Conservation (phyloP, 1,140 invertebrate genomes). For the Drosophila kepulauana region DNA sequence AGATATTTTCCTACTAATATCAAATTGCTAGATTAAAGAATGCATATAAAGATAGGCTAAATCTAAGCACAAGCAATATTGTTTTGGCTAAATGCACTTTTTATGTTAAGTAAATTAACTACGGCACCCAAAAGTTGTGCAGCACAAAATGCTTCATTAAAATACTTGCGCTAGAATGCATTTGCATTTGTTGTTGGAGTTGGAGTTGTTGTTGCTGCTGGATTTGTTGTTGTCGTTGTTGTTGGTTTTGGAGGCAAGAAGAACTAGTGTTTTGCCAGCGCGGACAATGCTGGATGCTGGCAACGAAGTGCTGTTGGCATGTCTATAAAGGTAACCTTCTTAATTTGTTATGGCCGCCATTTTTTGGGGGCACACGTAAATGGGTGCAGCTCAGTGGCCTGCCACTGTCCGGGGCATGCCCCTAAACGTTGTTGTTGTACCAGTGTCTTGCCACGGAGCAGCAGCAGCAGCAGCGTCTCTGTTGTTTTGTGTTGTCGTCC, state of each 20-base stretch:
- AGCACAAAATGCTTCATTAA: slow-evolving; percentile 17
- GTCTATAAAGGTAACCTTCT: slow-evolving; percentile 80
- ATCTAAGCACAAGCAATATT: neutral
- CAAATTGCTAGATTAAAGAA: too few species aligned
- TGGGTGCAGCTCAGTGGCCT: slow-evolving; percentile 43
- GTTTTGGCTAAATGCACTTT: too few species aligned
- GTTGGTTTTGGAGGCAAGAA: neutral
- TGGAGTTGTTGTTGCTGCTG: neutral
- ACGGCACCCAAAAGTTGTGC: neutral
- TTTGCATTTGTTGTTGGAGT: slow-evolving; percentile 6
- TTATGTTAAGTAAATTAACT: slow-evolving; percentile 22
- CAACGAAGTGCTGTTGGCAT: slow-evolving; percentile 25
- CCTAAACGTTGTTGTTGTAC: slow-evolving; percentile 2
- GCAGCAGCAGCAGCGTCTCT: slow-evolving; percentile 1
- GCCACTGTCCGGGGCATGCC: slow-evolving; percentile 42
- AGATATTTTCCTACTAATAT: too few species aligned
- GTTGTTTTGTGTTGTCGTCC: slow-evolving; percentile 40
- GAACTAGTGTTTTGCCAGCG: neutral
- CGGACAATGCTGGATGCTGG: slow-evolving; percentile 18
- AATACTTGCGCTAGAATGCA: slow-evolving; percentile 27
- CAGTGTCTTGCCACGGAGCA: neutral
- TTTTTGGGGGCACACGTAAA: slow-evolving; percentile 62
- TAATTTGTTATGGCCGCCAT: slow-evolving; percentile 81
- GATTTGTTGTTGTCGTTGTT: slow-evolving; percentile 7
- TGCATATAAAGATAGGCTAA: slow-evolving; percentile 13